These are phyloP conservation scores for Meloe dianella DNA, from an alignment of 2,888 invertebrate species.

Conservation along the genomic window DNA sequence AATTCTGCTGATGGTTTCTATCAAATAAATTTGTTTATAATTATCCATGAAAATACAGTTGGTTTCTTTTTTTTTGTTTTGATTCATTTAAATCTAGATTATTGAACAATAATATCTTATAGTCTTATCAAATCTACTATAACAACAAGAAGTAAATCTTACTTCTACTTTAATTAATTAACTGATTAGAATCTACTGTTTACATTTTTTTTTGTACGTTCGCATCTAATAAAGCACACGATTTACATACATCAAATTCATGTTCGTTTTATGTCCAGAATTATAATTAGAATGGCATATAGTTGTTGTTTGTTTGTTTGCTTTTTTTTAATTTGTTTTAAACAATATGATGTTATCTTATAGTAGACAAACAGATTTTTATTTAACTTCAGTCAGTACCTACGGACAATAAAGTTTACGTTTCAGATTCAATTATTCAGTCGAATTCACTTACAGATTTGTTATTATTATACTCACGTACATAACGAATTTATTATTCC, in stretches of 20 bases:
- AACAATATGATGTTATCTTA: background rate
- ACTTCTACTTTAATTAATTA: background rate
- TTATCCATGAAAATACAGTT: background rate
- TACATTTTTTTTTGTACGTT: background rate
- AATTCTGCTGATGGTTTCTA: background rate
- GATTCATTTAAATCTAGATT: background rate
- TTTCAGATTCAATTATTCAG: slow-evolving; percentile 5
- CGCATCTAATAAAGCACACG: background rate
- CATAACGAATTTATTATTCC: background rate
- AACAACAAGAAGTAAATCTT: background rate
- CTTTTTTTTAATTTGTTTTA: too few species aligned
- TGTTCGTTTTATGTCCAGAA: background rate
- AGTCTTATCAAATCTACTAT: background rate
- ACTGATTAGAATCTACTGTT: background rate
- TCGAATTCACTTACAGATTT: background rate
- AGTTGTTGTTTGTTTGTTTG: background rate
- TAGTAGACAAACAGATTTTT: background rate
- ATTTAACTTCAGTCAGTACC: background rate
- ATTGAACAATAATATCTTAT: background rate
- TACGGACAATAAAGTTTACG: background rate
- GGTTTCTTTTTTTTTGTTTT: background rate
- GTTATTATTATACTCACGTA: slow-evolving; percentile 5
- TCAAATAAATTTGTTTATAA: background rate
- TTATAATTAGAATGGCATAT: background rate
- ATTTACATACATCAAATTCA: background rate